These are phyloP conservation scores for Chloropsis cyanopogon DNA, from an alignment of 2,113 vertebrate genomes.

Conservation along the genomic window DNA sequence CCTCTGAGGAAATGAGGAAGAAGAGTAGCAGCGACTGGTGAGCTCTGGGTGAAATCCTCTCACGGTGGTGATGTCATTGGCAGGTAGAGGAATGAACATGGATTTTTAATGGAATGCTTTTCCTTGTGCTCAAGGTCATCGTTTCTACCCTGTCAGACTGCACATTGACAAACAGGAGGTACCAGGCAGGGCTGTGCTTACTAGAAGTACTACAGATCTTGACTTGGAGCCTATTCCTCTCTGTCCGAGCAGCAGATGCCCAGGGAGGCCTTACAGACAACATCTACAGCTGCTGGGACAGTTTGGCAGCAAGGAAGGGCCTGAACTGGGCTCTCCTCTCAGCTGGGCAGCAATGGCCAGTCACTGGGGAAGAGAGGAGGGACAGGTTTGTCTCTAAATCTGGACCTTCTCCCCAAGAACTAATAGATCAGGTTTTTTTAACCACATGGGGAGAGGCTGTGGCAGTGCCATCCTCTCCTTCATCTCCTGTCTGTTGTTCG, in stretches of 20 bases:
- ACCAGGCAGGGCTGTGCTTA: background rate
- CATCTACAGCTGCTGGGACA: background rate
- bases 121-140: background rate
- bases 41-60: background rate
- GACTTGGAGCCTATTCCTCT: background rate
- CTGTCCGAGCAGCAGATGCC: background rate
- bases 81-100: background rate
- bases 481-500: accelerated
- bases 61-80: background rate
- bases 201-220: background rate
- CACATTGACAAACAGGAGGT: background rate
- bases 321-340: background rate
- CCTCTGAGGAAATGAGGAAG: background rate
- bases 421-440: background rate
- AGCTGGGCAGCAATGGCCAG: background rate
- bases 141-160: background rate
- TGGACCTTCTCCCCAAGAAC: background rate
- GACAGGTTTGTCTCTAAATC: background rate
- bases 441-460: accelerated
- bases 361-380: background rate
- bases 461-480: background rate
- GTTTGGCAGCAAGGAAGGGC: background rate
- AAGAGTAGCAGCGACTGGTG: background rate
- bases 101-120: background rate
- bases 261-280: background rate